phyloP scores from a whole-genome alignment of 1,140 invertebrate genomes.

The Trichoplusia ni region DNA sequence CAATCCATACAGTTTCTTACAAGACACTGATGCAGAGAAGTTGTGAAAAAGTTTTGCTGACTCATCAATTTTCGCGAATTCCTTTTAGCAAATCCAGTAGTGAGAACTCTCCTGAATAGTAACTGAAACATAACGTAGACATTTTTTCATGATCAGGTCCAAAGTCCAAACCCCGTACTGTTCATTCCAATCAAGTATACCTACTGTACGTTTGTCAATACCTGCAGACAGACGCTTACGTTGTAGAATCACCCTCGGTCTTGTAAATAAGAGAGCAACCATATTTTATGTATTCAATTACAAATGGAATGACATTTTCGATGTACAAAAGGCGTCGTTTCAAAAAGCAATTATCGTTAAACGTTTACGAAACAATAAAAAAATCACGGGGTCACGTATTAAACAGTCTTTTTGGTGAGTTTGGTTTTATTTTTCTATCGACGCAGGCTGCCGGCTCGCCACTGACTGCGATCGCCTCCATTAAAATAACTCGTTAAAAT shows the following conservation, averaged over 20 bases:
- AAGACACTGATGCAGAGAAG: too few species aligned
- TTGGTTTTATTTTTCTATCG: slow-evolving; percentile 79
- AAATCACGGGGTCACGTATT: slow-evolving; percentile 50
- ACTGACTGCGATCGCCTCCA: slow-evolving; percentile 78
- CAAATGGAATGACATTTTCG: slow-evolving; percentile 32
- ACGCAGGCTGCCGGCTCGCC: slow-evolving; percentile 73
- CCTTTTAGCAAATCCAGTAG: too few species aligned
- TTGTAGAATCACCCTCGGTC: background rate
- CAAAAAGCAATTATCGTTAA: slow-evolving; percentile 46
- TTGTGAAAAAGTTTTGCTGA: too few species aligned
- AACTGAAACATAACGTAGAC: too few species aligned
- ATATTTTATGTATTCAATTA: slow-evolving; percentile 30
- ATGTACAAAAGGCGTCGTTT: slow-evolving; percentile 33
- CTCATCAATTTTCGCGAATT: too few species aligned
- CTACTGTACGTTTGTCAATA: too few species aligned
- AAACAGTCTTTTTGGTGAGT: slow-evolving; percentile 64
- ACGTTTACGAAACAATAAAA: slow-evolving; percentile 46
- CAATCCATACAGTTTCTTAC: too few species aligned
- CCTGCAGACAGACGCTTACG: too few species aligned
- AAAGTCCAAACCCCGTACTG: too few species aligned
- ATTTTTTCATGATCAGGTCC: too few species aligned
- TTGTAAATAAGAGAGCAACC: slow-evolving; percentile 19
- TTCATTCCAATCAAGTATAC: too few species aligned
- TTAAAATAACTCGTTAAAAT: slow-evolving; percentile 82
- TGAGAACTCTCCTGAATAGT: too few species aligned